Percentiles rank a stretch among this genome's conserved stretches.
Evolutionary conservation across 2,797 vertebrate species (phyloP).

Genomic region (Otolemur crassicaudatus): DNA sequence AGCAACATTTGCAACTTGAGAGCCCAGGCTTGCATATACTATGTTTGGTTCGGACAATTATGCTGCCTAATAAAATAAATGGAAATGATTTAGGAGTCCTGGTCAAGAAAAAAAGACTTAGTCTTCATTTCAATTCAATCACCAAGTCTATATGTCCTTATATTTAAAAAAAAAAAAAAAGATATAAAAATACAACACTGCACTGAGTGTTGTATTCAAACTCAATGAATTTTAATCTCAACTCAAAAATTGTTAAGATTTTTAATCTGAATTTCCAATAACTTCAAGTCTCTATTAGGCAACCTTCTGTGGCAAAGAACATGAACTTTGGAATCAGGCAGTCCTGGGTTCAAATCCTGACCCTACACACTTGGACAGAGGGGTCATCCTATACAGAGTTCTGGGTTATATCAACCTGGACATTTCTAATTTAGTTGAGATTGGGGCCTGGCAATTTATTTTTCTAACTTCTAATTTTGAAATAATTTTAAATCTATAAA

Average conservation of each 20-base stretch:
- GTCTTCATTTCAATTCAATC: slow-evolving; percentile 40
- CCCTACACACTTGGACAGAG: background rate
- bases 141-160: background rate
- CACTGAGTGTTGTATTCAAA: background rate
- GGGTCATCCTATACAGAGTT: background rate
- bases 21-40: background rate
- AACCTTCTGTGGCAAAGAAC: background rate
- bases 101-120: background rate
- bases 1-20: background rate
- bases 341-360: background rate
- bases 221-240: background rate
- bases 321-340: background rate
- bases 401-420: background rate
- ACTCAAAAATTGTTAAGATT: background rate
- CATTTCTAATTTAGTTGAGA: background rate
- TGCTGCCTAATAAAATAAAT: slow-evolving; percentile 11
- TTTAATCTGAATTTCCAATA: slow-evolving; percentile 8
- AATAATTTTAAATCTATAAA: slow-evolving; percentile 23
- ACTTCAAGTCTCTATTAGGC: background rate
- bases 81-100: background rate
- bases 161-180: slow-evolving; percentile 2
- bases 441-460: background rate
- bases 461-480: slow-evolving; percentile 35
- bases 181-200: background rate
- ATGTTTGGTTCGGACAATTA: slow-evolving; percentile 13